A percentile compares a stretch with the other conserved stretches of the same genome.
Evolutionary conservation across 1,140 invertebrate genomes (phyloP).

Genomic region (Penaeus vannamei): DNA sequence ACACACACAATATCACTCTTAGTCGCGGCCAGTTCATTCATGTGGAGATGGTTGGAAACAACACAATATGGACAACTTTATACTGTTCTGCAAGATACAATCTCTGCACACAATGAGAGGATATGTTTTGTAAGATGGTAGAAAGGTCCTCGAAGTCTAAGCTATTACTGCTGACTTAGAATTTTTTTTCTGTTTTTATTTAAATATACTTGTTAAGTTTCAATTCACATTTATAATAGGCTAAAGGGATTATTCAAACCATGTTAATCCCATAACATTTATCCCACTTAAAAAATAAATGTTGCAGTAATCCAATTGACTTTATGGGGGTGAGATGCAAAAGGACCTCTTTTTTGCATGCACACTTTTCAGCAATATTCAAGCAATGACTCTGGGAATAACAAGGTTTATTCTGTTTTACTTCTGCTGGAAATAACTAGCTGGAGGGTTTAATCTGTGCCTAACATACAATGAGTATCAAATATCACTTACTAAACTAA

Average conservation of each 20-base stretch:
- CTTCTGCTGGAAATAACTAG: conserved; percentile 13
- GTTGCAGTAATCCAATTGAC: no score
- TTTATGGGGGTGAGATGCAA: no score
- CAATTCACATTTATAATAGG: no score
- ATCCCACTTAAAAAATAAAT: no score
- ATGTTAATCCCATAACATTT: no score
- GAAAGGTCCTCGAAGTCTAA: conserved; percentile 5
- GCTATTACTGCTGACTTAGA: conserved; percentile 14
- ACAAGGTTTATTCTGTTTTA: not conserved
- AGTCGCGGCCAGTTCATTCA: no score
- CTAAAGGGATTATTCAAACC: no score
- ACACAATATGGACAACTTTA: conserved; percentile 10
- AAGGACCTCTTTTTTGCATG: conserved; percentile 12
- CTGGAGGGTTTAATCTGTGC: conserved; percentile 57
- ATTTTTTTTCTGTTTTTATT: not conserved
- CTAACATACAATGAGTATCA: conserved; percentile 62
- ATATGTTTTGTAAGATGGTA: conserved; percentile 11
- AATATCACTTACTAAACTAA: conserved; percentile 56
- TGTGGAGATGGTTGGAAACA: conserved; percentile 2
- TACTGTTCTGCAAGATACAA: not conserved
- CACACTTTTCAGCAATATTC: not conserved
- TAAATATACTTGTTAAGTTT: not conserved
- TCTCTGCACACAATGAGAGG: conserved; percentile 18
- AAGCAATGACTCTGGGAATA: not conserved
- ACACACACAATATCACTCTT: no score